Evolutionary conservation across 2,888 invertebrate genomes (phyloP).

Genomic region (Agrenia bidenticulata): DNA sequence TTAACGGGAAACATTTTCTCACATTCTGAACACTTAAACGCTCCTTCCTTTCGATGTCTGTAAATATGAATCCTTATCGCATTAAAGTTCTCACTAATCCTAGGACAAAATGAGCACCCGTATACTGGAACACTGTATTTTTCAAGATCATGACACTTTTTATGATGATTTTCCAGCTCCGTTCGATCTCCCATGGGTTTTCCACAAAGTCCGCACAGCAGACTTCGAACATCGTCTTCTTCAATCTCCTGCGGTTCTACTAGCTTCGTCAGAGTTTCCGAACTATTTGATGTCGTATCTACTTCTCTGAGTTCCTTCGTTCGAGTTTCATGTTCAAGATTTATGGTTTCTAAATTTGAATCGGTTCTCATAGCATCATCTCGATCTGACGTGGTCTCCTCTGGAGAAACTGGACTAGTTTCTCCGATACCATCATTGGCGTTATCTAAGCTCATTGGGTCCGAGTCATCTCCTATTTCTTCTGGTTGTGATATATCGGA

Average conservation of each 20-base stretch:
- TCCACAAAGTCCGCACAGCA: slow-evolving; percentile 8
- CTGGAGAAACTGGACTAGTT: no score
- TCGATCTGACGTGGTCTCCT: no score
- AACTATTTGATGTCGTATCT: no score
- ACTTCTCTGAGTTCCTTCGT: no score
- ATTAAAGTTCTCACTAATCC: slow-evolving; percentile 39
- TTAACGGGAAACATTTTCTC: slow-evolving; percentile 37
- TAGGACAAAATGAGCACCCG: slow-evolving; percentile 41
- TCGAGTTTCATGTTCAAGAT: no score
- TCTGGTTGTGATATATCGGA: no score
- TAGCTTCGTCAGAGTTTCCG: background rate
- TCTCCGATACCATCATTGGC: no score
- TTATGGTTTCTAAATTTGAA: no score
- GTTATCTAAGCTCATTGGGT: no score
- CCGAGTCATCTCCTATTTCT: no score
- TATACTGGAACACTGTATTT: slow-evolving; percentile 20
- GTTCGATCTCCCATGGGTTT: background rate
- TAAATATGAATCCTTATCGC: slow-evolving; percentile 36
- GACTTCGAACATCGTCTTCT: background rate
- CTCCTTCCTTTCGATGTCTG: slow-evolving; percentile 31
- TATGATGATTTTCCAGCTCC: slow-evolving; percentile 19
- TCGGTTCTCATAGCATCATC: no score
- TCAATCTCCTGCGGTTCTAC: background rate
- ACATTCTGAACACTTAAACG: slow-evolving; percentile 36
- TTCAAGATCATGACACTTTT: slow-evolving; percentile 13